Base-by-base conservation (phyloP, 2,113 vertebrate species). In the Pithys albifrons region DNA sequence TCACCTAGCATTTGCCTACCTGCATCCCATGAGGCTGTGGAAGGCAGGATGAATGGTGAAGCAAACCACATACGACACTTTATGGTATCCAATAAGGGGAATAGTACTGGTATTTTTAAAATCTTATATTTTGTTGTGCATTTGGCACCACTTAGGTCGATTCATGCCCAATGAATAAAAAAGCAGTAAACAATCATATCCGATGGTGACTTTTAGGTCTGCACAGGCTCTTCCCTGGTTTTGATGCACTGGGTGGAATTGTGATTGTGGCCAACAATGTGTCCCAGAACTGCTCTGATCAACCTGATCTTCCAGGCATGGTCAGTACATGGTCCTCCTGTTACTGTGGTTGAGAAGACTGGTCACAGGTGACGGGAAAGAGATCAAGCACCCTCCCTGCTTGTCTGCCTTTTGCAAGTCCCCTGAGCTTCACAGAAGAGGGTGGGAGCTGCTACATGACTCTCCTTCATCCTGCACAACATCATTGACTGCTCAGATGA, bases 151-250 rank as follows among this genome's bases (percentile, higher is more conserved):
- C 23, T 65, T 25, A 24, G 25, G 29, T 9, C 0, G 0, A 62
- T 80, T 70, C 25, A 37, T 7, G 10, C 12, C 13, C 4, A 1
- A 25, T 58, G 35, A 89, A 57, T 29, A 15, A 41, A 52, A 84
- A 58, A 28, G 0, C 13, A 65, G 11, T 10, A 45, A 94, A 31
- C 9, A 27, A 11, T 17, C 37, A 19, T 4, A 7, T 54, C 37
- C 51, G 59, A 6, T 46, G 31, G 25, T 76, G 2, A 2, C 31
- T 37, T 75, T 69, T 41, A 54, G 5, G 6, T 6, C 84, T 55
- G 16, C 0, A 0, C 37, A 59, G 41, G 8, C 10, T 33, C 14
- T 39, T 79, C 33, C 20, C 29, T 41, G 41, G 25, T 55, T 77
- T 66, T 73, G n/a, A 39, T 54, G 37, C 31, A 23, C 15, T 0